Evolutionary conservation across 2,797 vertebrate genomes (phyloP).

Genomic region (Molossus molossus): DNA sequence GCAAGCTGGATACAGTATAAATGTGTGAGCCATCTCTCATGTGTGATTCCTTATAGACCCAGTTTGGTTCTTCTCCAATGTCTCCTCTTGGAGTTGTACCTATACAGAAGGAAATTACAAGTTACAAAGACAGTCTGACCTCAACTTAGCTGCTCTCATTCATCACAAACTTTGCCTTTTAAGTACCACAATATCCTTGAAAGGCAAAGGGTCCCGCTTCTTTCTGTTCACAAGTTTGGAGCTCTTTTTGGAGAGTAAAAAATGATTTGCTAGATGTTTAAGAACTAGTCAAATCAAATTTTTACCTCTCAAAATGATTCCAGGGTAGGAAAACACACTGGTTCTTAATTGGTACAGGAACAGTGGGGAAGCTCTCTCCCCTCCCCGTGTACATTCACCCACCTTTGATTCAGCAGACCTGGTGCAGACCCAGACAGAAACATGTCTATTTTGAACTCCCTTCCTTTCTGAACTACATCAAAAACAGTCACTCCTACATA

Average conservation of each 20-base stretch:
- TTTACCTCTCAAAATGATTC: constrained; percentile 65
- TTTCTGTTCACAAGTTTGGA: constrained; percentile 36
- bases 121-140: constrained; percentile 43
- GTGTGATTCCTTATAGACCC: constrained; percentile 65
- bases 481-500: background rate
- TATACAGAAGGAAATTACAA: constrained; percentile 50
- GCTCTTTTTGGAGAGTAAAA: constrained; percentile 60
- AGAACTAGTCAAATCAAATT: constrained; percentile 54
- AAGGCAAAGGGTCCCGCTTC: background rate
- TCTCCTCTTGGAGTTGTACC: constrained; percentile 84
- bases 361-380: background rate
- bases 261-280: constrained; percentile 44
- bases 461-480: background rate
- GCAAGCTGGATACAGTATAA: background rate
- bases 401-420: background rate
- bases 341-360: background rate
- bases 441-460: background rate
- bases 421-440: background rate
- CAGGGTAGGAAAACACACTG: constrained; percentile 4
- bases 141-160: background rate
- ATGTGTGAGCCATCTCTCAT: background rate
- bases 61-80: constrained; percentile 85
- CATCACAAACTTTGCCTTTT: background rate
- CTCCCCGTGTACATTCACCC: background rate
- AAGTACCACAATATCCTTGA: background rate